Base-by-base conservation (phyloP, 2,888 invertebrate species). In the Eristalis intricaria region DNA sequence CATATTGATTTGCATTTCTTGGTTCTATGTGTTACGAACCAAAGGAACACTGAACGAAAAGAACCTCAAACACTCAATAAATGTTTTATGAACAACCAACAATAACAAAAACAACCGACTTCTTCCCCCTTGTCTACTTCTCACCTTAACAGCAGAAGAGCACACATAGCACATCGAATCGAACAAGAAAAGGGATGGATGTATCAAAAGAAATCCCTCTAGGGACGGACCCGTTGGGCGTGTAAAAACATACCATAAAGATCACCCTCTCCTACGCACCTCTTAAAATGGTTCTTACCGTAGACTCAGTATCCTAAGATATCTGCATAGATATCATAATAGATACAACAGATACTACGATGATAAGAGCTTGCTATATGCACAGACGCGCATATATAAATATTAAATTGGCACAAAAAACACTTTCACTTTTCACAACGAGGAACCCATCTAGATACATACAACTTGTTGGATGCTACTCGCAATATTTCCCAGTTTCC, bases 381-480 rank as follows among this genome's bases (percentile, higher is more conserved):
- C 71, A 77, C 38, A 58, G 40, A 74, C 26, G 32, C 40, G 86
- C 75, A 86, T 86, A 82, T 78, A 86, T 86, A 86, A 82, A 86
- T 86, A 86, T 75, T 86, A 78, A 82, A 86, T 82, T 78, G 70
- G 70, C 64, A 70, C 8, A 35, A 43, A 71, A 84, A 76, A 79
- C 23, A 60, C 43, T 76, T 60, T 23, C 60, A 40, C 60, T 60
- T 35, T 50, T 50, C 50, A 19, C 19, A 50, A 50, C 7, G 50
- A 50, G 50, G 60, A 73, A 81, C 58, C 68, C 64, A 71, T 79
- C 26, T 26, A 43, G 58, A 76, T 43, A 58, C 50, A 75, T 29
- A 71, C 82, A 86, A 86, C 86, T 86, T 86, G 86, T 86, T 86
- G 86, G 82, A 82, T 82, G 78, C 75, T 86, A 43, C 40, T 40